These are phyloP conservation scores for Pterobdella sp. DNA, from an alignment of 2,888 invertebrate species.

Conservation along the genomic window DNA sequence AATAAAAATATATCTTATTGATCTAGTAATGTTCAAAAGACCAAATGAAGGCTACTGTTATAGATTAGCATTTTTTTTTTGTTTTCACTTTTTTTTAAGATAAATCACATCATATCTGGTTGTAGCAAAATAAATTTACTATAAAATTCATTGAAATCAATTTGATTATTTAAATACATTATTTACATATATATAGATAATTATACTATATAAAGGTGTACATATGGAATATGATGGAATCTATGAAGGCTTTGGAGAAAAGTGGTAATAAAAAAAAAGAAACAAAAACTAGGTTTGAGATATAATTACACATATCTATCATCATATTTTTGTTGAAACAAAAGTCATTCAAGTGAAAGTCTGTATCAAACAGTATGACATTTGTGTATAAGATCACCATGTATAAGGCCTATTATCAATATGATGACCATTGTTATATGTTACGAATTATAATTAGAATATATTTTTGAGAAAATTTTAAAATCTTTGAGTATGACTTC, in stretches of 20 bases:
- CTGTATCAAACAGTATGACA: no score
- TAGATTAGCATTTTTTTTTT: no score
- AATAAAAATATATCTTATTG: neutral
- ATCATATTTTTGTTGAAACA: no score
- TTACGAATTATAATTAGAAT: no score
- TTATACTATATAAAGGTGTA: constrained; percentile 58
- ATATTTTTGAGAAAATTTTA: no score
- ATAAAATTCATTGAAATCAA: neutral
- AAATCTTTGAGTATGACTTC: no score
- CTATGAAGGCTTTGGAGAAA: constrained; percentile 72
- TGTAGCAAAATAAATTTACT: neutral
- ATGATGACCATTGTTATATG: no score
- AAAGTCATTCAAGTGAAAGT: no score
- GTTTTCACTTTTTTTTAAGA: neutral
- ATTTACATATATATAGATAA: neutral
- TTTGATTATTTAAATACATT: neutral
- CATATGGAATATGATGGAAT: constrained; percentile 78
- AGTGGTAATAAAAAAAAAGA: constrained; percentile 8
- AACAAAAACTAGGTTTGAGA: neutral
- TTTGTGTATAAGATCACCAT: no score
- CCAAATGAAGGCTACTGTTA: no score
- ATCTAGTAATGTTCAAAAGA: no score
- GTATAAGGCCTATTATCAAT: no score
- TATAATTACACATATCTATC: neutral
- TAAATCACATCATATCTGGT: neutral